A percentile compares a stretch with the other conserved stretches of the same genome.
Evolutionary conservation across 2,888 invertebrate genomes (phyloP).

Genomic region (Caprella mutica): DNA sequence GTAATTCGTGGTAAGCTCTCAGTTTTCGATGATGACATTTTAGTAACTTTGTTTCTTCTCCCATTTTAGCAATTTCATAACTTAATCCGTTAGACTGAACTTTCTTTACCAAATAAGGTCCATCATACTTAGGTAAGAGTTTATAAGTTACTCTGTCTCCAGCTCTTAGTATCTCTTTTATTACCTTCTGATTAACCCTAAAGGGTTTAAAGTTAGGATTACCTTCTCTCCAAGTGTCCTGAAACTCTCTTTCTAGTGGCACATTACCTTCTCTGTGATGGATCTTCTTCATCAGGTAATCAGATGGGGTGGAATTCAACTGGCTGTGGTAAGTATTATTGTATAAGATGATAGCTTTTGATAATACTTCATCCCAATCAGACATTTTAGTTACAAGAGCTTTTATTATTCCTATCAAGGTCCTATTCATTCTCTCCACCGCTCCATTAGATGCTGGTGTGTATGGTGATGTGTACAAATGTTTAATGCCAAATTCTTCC

Average conservation of each 20-base stretch:
- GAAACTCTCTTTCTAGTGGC: neutral
- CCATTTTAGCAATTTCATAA: too few relatives aligned
- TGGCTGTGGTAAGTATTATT: constrained; percentile 5
- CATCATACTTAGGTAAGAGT: neutral
- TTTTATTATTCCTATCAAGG: neutral
- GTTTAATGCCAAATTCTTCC: neutral
- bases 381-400: neutral
- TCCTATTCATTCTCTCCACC: constrained; percentile 8
- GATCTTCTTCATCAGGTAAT: neutral
- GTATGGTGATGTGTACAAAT: constrained; percentile 1
- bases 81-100: too few relatives aligned
- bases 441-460: neutral
- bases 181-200: neutral
- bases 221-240: constrained; percentile 5
- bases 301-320: neutral
- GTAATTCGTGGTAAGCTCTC: too few relatives aligned
- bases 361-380: constrained; percentile 1
- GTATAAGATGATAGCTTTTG: neutral
- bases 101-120: too few relatives aligned
- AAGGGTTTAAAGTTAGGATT: constrained; percentile 5
- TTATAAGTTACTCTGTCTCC: neutral
- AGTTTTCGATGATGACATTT: too few relatives aligned
- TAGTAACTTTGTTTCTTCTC: too few relatives aligned
- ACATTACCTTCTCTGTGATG: neutral
- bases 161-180: neutral